Evolutionary conservation across 2,888 invertebrate genomes (phyloP).

Genomic region (Lapara coniferarum): DNA sequence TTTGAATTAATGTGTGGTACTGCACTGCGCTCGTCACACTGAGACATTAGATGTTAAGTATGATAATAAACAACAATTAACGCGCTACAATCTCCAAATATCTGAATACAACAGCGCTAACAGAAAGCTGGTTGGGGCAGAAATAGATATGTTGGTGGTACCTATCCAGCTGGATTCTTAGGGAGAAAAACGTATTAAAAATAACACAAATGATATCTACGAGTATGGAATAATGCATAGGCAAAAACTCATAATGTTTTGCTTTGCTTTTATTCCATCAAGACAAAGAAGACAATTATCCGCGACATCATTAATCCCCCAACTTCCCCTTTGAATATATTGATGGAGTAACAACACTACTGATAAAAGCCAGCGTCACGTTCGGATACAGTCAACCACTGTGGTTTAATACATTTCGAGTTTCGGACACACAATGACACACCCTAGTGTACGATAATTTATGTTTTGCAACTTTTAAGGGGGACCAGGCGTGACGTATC

Average conservation of each 20-base stretch:
- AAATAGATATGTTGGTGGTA: no score
- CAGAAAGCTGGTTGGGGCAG: no score
- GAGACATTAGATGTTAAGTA: no score
- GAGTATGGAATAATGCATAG: no score
- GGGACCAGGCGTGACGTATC: slow-evolving; percentile 61
- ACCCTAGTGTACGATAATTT: slow-evolving; percentile 70
- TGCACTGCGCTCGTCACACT: no score
- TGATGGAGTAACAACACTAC: slow-evolving; percentile 24
- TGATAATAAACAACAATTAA: no score
- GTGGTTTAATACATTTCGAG: slow-evolving; percentile 75
- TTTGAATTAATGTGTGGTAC: no score
- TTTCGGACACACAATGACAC: slow-evolving; percentile 66
- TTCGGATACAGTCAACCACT: slow-evolving; percentile 67
- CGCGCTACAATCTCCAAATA: no score
- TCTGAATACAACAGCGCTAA: no score
- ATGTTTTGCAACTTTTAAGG: slow-evolving; percentile 60
- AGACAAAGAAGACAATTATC: slow-evolving; percentile 16
- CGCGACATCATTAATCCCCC: slow-evolving; percentile 5
- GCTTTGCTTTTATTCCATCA: background rate
- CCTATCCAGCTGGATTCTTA: no score
- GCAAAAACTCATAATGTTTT: background rate
- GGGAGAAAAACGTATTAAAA: no score
- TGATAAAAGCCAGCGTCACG: slow-evolving; percentile 55
- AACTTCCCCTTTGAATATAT: background rate
- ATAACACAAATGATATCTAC: no score